Conservation (phyloP, 2,797 vertebrate species). For the Dendrocincla tyrannina region DNA sequence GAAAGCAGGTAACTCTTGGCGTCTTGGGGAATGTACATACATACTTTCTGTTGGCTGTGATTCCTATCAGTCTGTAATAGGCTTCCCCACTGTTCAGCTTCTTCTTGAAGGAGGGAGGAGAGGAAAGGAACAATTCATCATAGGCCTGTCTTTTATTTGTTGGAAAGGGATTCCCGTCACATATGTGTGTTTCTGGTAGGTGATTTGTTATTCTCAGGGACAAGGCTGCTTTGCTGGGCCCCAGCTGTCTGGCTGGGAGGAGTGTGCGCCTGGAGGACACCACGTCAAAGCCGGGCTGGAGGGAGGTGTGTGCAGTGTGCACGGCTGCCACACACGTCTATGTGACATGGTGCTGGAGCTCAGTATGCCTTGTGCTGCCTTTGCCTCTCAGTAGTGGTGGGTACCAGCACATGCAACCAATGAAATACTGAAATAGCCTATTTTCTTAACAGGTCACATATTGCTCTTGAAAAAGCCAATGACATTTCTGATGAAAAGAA, state of each 20-base stretch:
- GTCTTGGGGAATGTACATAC: background rate
- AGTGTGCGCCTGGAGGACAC: background rate
- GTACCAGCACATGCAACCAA: background rate
- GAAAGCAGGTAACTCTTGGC: background rate
- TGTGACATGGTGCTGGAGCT: background rate
- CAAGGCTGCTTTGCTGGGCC: background rate
- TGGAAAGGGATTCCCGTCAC: background rate
- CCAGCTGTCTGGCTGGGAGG: background rate
- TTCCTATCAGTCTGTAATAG: background rate
- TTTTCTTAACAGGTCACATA: fast-evolving
- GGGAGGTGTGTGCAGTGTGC: background rate
- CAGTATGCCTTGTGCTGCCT: fast-evolving
- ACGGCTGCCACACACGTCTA: fast-evolving
- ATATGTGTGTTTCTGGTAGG: background rate
- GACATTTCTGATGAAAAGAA: background rate
- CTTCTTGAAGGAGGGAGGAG: background rate
- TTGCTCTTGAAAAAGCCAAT: background rate
- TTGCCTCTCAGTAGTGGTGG: background rate
- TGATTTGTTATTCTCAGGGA: background rate
- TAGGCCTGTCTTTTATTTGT: background rate
- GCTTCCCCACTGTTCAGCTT: background rate
- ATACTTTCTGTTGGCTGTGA: background rate
- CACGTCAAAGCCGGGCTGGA: background rate
- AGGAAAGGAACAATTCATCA: background rate
- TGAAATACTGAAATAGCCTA: background rate